Base-by-base conservation (phyloP, 35 echinoderm and acorn worm species). In the Lytechinus variegatus region DNA sequence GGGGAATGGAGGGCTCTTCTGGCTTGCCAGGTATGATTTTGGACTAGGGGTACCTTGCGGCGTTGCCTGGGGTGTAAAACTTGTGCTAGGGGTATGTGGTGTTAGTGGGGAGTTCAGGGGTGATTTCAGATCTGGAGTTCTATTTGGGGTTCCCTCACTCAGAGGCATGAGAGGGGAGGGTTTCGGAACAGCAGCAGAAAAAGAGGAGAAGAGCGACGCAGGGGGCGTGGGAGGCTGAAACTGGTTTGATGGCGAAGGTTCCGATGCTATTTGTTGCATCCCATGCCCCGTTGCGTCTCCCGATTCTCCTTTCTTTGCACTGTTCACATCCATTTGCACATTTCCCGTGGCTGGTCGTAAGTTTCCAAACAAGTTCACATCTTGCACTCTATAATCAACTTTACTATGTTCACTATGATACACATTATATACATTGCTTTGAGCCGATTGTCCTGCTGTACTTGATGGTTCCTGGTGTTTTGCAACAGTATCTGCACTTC, bases 341-440 rank as follows among this genome's bases (percentile, higher is more conserved):
- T 93, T 93, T 93, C 92, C 92, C 92, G 16, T 21, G n/a, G 92
- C 53, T 27, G 12, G 92, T 28, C 24, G 57, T 55, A 54, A 27
- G 10, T 93, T 93, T 54, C 53, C 92, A 93, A 93, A 93, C 52
- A 93, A 55, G 92, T 93, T 93, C 55, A 57, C 52, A 56, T 93
- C 92, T 93, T 93, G 92, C 92, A 93, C 92, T 93, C 53, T 93
- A 93, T 93, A 55, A 33, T 55, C 92, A 55, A 27, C 10, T 90
- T 90, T 93, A 27, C 9, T 27, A 7, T 54, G 55, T 93, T 93
- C 92, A 93, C 54, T 93, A 21, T 54, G 92, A 57, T 57, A 93
- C 55, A 54, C 56, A 55, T 93, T 93, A 93, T 53, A 93, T 10
- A 93, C n/a, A 93, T 11, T 27, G 8, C 54, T 57, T 27, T 93